Conservation (phyloP, 2,888 invertebrate genomes). For the Drosophila vallismaia region DNA sequence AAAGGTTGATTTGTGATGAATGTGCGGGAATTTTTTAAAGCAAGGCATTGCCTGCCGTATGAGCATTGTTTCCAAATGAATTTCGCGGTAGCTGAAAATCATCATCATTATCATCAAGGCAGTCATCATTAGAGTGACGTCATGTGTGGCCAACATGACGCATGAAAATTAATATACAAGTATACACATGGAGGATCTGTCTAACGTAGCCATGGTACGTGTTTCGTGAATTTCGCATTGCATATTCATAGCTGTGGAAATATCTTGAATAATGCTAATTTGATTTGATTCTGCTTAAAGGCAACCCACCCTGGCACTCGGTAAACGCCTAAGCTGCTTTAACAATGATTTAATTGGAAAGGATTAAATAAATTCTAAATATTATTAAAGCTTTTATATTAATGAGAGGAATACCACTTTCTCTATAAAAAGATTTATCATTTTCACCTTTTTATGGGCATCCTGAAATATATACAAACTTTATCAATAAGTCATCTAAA, state of each 20-base stretch:
- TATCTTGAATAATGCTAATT: slow-evolving; percentile 72
- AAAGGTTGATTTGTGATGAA: slow-evolving; percentile 67
- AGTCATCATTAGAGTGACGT: slow-evolving; percentile 49
- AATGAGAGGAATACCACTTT: too few relatives aligned
- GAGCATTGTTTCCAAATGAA: slow-evolving; percentile 41
- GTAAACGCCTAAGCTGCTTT: background rate
- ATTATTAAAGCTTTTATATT: background rate
- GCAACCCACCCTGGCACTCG: background rate
- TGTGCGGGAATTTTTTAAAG: slow-evolving; percentile 59
- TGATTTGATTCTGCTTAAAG: slow-evolving; percentile 35
- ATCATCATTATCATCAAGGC: slow-evolving; percentile 29
- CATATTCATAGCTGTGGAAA: slow-evolving; percentile 62
- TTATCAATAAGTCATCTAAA: slow-evolving; percentile 66
- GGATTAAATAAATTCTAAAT: background rate
- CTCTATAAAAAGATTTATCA: too few relatives aligned
- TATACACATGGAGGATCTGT: slow-evolving; percentile 21
- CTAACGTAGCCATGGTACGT: slow-evolving; percentile 33
- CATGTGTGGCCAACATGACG: slow-evolving; percentile 66
- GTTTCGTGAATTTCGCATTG: slow-evolving; percentile 47
- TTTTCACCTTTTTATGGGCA: slow-evolving; percentile 13
- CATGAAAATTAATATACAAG: slow-evolving; percentile 59
- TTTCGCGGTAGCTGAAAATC: slow-evolving; percentile 36
- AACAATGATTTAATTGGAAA: background rate
- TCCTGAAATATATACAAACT: slow-evolving; percentile 37
- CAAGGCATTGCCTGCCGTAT: background rate